A percentile compares a stretch with the other conserved stretches of the same genome.
Conservation (phyloP, 2,797 vertebrate species). For the Natrix natrix region DNA sequence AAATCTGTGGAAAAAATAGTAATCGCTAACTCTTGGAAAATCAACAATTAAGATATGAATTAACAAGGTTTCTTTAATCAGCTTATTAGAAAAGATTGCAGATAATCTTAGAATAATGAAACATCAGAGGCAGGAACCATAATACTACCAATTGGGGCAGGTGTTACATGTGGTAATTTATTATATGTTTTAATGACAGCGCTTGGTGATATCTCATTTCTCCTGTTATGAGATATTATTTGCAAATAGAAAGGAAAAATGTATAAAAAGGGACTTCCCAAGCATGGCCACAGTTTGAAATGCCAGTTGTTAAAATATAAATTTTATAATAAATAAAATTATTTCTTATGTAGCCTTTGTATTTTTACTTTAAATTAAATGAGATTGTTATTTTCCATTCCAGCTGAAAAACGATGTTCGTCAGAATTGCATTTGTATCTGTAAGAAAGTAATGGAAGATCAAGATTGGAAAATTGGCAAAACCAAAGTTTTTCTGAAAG, state of each 20-base stretch:
- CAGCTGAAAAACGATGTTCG: slow-evolving; percentile 75
- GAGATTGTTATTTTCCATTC: slow-evolving; percentile 39
- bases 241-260: not conserved
- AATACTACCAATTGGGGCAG: not conserved
- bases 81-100: not conserved
- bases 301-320: not conserved
- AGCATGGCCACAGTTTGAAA: slow-evolving; percentile 23
- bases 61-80: not conserved
- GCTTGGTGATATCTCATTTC: not conserved
- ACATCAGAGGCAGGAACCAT: not conserved
- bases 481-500: slow-evolving; percentile 96
- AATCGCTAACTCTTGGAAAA: not conserved
- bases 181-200: not conserved
- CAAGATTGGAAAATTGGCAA: slow-evolving; percentile 91
- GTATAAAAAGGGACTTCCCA: not conserved
- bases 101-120: not conserved
- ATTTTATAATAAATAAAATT: slow-evolving; percentile 1
- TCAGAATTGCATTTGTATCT: slow-evolving; percentile 81
- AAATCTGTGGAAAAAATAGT: not conserved
- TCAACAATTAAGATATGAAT: not conserved
- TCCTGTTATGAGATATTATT: not conserved
- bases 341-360: slow-evolving; percentile 13
- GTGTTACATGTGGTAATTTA: not conserved
- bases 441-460: slow-evolving; percentile 72
- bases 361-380: slow-evolving; percentile 37